phyloP scores from a whole-genome alignment of 1,140 invertebrate species.

The Drosophila burlai region DNA sequence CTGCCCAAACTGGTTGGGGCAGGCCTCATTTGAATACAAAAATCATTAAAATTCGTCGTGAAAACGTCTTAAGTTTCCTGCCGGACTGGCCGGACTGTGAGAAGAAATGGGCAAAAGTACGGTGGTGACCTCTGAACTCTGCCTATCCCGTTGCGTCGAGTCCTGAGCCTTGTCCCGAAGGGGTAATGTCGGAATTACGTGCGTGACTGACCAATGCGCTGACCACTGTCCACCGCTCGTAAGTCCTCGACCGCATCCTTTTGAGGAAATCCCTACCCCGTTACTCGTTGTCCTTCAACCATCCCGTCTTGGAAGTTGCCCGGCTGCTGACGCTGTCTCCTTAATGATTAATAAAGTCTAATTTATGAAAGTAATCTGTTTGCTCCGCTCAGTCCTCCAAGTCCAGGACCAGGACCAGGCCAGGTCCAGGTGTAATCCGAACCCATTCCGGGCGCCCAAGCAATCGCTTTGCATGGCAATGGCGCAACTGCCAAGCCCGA shows the following conservation, averaged over 20 bases:
- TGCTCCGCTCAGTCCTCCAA: conserved; percentile 45
- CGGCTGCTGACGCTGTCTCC: conserved; percentile 54
- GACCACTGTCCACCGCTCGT: conserved; percentile 76
- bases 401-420: conserved; percentile 9
- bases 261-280: conserved; percentile 50
- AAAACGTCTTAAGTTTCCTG: conserved; percentile 81
- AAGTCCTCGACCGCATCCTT: conserved; percentile 63
- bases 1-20: conserved; percentile 57
- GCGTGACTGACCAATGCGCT: conserved; percentile 81
- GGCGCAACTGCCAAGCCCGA: conserved; percentile 55
- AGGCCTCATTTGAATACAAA: conserved; percentile 80
- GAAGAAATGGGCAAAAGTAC: conserved; percentile 80
- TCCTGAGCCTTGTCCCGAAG: conserved; percentile 39
- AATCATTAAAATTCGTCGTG: conserved; percentile 81
- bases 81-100: conserved; percentile 68
- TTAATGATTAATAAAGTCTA: conserved; percentile 84
- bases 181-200: conserved; percentile 67
- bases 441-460: conserved; percentile 29
- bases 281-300: conserved; percentile 77
- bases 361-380: conserved; percentile 84
- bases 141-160: conserved; percentile 52
- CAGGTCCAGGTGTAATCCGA: conserved; percentile 74
- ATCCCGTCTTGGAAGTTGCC: conserved; percentile 30
- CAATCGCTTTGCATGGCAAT: conserved; percentile 55
- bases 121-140: conserved; percentile 82